A percentile compares a stretch with the other conserved stretches of the same genome.
Conservation (phyloP, 2,797 vertebrate genomes). For the Crax fasciolata region DNA sequence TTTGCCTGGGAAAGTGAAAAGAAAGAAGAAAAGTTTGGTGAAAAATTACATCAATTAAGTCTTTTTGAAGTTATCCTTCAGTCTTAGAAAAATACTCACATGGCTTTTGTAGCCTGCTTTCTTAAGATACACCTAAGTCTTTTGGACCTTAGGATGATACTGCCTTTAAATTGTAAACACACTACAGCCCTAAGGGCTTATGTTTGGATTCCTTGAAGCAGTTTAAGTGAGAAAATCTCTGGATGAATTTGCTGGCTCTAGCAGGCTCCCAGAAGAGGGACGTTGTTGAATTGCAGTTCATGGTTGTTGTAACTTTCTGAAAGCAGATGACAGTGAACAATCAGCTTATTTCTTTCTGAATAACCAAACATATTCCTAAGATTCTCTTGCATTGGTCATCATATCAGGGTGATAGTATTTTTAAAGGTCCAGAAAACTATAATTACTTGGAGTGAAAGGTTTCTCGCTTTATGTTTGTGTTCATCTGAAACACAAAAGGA, state of each 20-base stretch:
- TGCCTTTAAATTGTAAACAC: conserved; percentile 20
- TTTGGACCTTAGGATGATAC: background rate
- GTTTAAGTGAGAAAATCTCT: background rate
- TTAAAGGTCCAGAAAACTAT: background rate
- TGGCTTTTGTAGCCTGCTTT: background rate
- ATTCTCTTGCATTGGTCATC: background rate
- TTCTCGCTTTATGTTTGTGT: background rate
- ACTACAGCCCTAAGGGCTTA: background rate
- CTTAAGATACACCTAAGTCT: background rate
- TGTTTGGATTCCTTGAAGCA: conserved; percentile 5
- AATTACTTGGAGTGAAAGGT: background rate
- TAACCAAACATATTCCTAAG: background rate
- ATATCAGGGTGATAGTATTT: background rate
- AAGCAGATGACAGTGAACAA: background rate
- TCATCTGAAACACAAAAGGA: background rate
- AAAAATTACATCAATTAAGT: background rate
- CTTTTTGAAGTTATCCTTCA: conserved; percentile 38
- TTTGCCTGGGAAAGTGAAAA: conserved; percentile 5
- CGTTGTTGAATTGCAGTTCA: background rate
- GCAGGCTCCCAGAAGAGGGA: background rate
- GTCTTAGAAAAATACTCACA: conserved; percentile 17
- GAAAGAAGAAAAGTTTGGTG: background rate
- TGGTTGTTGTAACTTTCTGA: background rate
- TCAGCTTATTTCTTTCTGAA: background rate
- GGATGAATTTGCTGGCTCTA: background rate